Conservation (phyloP, 1,140 invertebrate species). For the Drosophila kepulauana region DNA sequence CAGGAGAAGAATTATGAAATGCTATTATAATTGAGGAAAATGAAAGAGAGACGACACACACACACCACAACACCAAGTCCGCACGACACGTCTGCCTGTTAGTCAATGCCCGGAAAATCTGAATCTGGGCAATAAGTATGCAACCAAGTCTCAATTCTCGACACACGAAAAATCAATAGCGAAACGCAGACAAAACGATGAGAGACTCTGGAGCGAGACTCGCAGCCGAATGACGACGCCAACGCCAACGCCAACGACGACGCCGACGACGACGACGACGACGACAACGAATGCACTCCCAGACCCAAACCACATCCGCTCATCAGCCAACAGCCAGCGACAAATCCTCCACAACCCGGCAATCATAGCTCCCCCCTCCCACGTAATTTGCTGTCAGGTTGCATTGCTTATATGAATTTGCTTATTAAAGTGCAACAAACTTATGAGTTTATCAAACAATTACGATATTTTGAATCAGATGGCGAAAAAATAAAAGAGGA, state of each 20-base stretch:
- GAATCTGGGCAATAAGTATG: slow-evolving; percentile 61
- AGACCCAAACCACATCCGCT: slow-evolving; percentile 3
- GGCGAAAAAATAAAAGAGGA: background rate
- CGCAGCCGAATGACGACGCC: slow-evolving; percentile 41
- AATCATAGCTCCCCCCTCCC: background rate
- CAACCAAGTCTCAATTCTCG: slow-evolving; percentile 46
- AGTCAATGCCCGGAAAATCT: slow-evolving; percentile 61
- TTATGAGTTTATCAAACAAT: slow-evolving; percentile 27
- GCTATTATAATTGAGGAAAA: background rate
- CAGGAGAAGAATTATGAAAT: slow-evolving; percentile 2
- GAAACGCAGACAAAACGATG: slow-evolving; percentile 62
- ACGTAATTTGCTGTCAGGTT: slow-evolving; percentile 4
- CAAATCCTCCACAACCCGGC: slow-evolving; percentile 1
- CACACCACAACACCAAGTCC: slow-evolving; percentile 15
- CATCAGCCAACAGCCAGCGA: background rate
- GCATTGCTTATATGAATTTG: slow-evolving; percentile 6
- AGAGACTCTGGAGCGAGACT: slow-evolving; percentile 35
- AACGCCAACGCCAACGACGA: too few relatives aligned
- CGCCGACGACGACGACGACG: slow-evolving; percentile 1
- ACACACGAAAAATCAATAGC: slow-evolving; percentile 70
- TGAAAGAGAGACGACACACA: slow-evolving; percentile 17
- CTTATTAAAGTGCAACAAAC: slow-evolving; percentile 19
- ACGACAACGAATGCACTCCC: slow-evolving; percentile 39
- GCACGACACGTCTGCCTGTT: slow-evolving; percentile 47
- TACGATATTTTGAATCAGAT: slow-evolving; percentile 14